A percentile compares a stretch with the other conserved stretches of the same genome.
phyloP scores from a whole-genome alignment of 2,888 invertebrate species.

The Dinocampus coccinellae region DNA sequence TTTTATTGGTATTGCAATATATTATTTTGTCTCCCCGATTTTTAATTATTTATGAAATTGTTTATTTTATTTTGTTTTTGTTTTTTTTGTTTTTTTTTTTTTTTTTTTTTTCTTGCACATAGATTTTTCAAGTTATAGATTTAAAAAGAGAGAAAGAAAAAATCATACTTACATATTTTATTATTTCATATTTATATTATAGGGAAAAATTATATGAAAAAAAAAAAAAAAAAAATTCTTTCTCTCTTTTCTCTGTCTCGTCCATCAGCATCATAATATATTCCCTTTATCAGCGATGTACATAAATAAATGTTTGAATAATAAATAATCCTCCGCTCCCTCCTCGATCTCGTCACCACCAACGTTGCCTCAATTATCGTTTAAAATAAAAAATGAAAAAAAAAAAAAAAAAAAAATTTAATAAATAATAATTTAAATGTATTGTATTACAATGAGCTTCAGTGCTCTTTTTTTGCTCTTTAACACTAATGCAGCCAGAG shows the following conservation, averaged over 20 bases:
- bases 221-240: too few species aligned
- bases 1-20: conserved; percentile 30
- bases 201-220: too few species aligned
- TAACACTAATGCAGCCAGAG: conserved; percentile 42
- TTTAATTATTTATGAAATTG: too few species aligned
- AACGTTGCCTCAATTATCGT: not conserved
- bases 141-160: conserved; percentile 14
- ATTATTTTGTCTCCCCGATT: too few species aligned
- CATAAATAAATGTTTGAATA: conserved; percentile 28
- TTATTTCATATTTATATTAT: conserved; percentile 1
- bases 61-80: too few species aligned
- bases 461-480: conserved; percentile 17
- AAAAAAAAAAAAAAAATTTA: not conserved
- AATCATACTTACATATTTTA: conserved; percentile 3
- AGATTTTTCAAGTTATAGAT: conserved; percentile 26
- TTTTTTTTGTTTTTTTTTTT: conserved; percentile 25
- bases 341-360: too few species aligned
- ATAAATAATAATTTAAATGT: not conserved
- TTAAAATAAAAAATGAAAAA: conserved; percentile 2
- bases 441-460: conserved; percentile 14
- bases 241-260: conserved; percentile 35
- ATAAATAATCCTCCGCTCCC: conserved; percentile 12
- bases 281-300: conserved; percentile 27
- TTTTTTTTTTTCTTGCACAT: conserved; percentile 19
- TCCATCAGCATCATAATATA: conserved; percentile 18